phyloP scores from a whole-genome alignment of 2,113 vertebrate species.

The Saimiri boliviensis region DNA sequence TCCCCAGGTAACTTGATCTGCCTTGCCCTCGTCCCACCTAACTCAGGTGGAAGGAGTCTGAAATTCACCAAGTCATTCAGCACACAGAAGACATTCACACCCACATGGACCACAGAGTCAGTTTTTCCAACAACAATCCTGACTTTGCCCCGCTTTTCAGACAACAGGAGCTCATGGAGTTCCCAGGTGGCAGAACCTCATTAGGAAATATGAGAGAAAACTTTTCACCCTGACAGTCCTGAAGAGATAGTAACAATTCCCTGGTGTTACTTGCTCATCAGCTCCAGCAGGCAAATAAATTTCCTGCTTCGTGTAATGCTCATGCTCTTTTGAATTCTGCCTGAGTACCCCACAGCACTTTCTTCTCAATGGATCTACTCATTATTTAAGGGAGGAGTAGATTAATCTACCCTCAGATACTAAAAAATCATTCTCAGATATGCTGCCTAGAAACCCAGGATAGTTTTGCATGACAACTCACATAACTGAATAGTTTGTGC shows the following conservation, averaged over 20 bases:
- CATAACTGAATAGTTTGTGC: not conserved
- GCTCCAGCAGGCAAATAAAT: not conserved
- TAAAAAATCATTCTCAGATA: not conserved
- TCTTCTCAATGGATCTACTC: not conserved
- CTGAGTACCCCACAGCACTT: not conserved
- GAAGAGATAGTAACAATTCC: slow-evolving; percentile 10
- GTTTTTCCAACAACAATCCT: not conserved
- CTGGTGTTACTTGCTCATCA: not conserved
- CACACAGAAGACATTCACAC: not conserved
- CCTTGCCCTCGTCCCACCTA: not conserved
- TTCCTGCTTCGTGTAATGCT: not conserved
- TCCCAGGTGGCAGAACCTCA: not conserved
- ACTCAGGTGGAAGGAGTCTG: not conserved
- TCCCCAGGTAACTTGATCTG: not conserved
- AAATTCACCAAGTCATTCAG: not conserved
- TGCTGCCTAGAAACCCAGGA: not conserved
- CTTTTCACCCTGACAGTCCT: not conserved
- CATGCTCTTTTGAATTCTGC: slow-evolving; percentile 4
- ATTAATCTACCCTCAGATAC: not conserved
- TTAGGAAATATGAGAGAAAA: not conserved
- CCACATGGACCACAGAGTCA: fast-evolving
- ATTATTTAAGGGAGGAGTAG: not conserved
- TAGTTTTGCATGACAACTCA: not conserved
- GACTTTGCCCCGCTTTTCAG: not conserved
- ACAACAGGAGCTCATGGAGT: not conserved